Conservation (phyloP, 2,888 invertebrate genomes). For the Dryocosmus kuriphilus region DNA sequence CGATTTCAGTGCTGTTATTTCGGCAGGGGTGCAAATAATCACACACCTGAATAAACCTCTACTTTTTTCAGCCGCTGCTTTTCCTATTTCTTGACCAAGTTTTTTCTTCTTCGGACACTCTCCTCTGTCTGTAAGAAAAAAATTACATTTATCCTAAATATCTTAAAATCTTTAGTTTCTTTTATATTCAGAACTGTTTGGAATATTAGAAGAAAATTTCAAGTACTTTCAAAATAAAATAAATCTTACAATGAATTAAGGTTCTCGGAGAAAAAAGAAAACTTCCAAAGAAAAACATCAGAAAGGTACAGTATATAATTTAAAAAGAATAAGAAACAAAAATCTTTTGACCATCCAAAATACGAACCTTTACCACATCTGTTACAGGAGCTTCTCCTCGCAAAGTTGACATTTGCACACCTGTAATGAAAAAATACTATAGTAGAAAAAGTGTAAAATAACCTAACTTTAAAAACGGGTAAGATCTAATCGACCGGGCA, state of each 20-base stretch:
- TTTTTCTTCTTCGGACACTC: slow-evolving; percentile 85
- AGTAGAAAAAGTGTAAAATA: slow-evolving; percentile 1
- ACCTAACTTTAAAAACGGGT: slow-evolving; percentile 3
- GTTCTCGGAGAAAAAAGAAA: not conserved
- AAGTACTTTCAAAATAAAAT: slow-evolving; percentile 5
- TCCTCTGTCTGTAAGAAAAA: slow-evolving; percentile 74
- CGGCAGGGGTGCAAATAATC: not conserved
- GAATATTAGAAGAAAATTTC: slow-evolving; percentile 14
- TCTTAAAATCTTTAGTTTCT: not conserved
- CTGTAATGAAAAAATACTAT: slow-evolving; percentile 69
- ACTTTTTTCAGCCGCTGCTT: slow-evolving; percentile 98
- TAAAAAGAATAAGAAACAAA: slow-evolving; percentile 12
- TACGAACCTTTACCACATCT: slow-evolving; percentile 88
- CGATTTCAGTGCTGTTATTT: too few relatives aligned
- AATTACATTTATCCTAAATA: slow-evolving; percentile 31
- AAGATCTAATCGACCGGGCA: not conserved
- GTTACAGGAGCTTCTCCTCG: slow-evolving; percentile 93
- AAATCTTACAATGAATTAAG: not conserved
- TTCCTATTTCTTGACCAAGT: slow-evolving; percentile 97
- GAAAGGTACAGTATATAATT: not conserved
- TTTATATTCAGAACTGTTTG: slow-evolving; percentile 39
- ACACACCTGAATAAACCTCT: slow-evolving; percentile 86
- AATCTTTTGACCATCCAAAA: slow-evolving; percentile 22
- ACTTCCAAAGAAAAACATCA: not conserved
- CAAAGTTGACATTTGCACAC: slow-evolving; percentile 97